A percentile compares a stretch with the other conserved stretches of the same genome.
phyloP scores from a whole-genome alignment of 2,113 vertebrate genomes.

The Zosterops borbonicus region DNA sequence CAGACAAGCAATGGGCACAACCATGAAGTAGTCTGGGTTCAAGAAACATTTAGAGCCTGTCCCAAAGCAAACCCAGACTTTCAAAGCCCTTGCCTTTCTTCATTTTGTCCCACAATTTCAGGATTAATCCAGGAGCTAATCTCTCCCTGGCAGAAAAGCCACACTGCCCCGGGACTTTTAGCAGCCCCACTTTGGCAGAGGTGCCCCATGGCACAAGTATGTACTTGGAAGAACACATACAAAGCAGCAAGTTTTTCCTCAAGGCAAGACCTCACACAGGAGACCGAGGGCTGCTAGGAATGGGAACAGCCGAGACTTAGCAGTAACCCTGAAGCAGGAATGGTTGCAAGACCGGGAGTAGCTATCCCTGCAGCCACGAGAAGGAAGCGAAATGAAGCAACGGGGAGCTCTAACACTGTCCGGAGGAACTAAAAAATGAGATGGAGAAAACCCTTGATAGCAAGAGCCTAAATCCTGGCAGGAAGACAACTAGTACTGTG shows the following conservation, averaged over 20 bases:
- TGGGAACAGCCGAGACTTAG: not conserved
- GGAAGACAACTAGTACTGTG: not conserved
- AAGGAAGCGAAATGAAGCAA: not conserved
- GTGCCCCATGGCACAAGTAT: rapidly evolving
- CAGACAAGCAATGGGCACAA: not conserved
- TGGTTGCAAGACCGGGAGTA: rapidly evolving
- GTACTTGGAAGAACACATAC: not conserved
- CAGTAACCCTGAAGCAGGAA: not conserved
- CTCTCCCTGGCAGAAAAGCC: not conserved
- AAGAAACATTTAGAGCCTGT: not conserved
- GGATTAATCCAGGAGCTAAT: not conserved
- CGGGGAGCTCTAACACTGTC: not conserved
- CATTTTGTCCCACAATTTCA: not conserved
- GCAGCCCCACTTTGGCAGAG: not conserved
- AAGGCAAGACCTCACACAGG: not conserved
- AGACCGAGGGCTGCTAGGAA: not conserved
- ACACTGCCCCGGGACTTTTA: rapidly evolving
- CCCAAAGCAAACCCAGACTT: not conserved
- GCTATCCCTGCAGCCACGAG: not conserved
- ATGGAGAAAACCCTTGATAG: rapidly evolving
- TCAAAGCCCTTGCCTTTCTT: not conserved
- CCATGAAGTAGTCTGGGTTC: rapidly evolving
- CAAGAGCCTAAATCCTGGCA: not conserved
- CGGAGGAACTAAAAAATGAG: not conserved
- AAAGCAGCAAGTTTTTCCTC: not conserved